Evolutionary conservation across 2,797 vertebrate species (phyloP).

Genomic region (Aviceda leuphotes): DNA sequence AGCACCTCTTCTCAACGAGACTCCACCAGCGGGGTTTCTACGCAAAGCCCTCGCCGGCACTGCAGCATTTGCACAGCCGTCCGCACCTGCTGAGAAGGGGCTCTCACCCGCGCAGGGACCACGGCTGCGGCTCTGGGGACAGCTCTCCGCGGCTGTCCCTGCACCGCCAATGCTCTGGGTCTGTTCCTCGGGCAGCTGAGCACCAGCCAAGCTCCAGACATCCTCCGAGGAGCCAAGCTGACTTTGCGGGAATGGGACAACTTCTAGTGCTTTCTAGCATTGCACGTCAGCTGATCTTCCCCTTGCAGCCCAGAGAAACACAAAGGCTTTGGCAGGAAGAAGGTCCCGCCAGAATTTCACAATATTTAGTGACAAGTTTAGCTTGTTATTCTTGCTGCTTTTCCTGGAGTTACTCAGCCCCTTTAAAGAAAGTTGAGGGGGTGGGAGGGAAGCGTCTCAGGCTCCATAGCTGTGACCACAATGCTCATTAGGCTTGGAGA

Average conservation of each 20-base stretch:
- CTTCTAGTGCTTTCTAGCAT: background rate
- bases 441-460: background rate
- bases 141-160: background rate
- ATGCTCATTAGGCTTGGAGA: background rate
- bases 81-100: background rate
- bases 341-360: background rate
- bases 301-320: background rate
- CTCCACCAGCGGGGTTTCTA: background rate
- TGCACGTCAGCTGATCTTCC: background rate
- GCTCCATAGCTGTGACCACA: background rate
- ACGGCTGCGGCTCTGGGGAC: rapidly evolving
- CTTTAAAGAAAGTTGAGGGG: background rate
- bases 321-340: background rate
- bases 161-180: no score
- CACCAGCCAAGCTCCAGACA: background rate
- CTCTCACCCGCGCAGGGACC: rapidly evolving
- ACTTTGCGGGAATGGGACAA: background rate
- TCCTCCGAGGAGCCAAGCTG: background rate
- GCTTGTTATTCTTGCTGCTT: background rate
- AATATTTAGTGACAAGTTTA: background rate
- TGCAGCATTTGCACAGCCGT: background rate
- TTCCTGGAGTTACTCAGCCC: background rate
- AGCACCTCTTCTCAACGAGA: background rate
- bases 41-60: background rate
- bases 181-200: background rate